Evolutionary conservation across 2,113 vertebrate species (phyloP).

Genomic region (Python bivittatus): DNA sequence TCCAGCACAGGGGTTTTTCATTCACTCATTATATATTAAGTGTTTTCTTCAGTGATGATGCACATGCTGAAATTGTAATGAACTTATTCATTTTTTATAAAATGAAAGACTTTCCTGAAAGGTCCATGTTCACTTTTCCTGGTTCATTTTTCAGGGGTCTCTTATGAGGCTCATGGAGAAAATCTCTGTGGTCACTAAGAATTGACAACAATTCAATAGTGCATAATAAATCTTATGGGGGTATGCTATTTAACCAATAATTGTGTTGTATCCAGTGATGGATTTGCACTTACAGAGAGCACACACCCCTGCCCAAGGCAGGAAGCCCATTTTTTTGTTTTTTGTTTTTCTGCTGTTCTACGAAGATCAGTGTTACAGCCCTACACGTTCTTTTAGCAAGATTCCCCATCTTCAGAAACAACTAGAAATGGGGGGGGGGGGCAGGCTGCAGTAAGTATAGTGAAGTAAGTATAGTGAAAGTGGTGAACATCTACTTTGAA

Average conservation of each 20-base stretch:
- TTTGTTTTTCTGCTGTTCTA: not conserved
- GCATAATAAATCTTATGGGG: not conserved
- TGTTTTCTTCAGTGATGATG: not conserved
- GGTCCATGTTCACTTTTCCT: not conserved
- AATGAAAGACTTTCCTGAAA: not conserved
- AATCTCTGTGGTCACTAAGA: not conserved
- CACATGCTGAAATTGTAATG: not conserved
- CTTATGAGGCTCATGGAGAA: not conserved
- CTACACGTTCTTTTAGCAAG: not conserved
- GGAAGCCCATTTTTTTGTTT: not conserved
- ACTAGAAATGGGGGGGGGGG: not conserved
- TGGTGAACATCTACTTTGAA: not conserved
- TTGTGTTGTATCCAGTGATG: not conserved
- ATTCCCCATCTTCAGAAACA: not conserved
- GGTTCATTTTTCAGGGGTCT: not conserved
- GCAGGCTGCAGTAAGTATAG: too few species aligned
- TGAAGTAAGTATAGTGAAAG: not conserved
- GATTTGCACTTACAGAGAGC: not conserved
- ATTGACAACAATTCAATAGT: not conserved
- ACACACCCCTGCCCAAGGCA: not conserved
- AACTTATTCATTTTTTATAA: not conserved
- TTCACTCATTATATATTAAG: not conserved
- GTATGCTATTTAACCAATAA: not conserved
- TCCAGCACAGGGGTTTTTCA: not conserved
- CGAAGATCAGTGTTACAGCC: not conserved